These are phyloP conservation scores for Apaloderma vittatum DNA, from an alignment of 2,113 vertebrate genomes.

Conservation along the genomic window DNA sequence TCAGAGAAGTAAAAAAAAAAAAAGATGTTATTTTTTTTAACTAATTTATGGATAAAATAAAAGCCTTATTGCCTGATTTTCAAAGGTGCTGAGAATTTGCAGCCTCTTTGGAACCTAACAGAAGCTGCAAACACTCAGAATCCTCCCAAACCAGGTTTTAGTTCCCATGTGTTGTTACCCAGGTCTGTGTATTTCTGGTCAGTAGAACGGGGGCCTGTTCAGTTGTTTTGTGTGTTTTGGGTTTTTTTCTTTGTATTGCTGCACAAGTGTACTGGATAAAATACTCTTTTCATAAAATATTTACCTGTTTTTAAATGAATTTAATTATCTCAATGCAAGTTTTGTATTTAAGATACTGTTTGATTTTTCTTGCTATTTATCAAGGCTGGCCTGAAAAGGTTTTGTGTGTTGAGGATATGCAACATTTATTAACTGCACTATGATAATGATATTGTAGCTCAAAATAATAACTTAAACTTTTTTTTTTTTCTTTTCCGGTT, in stretches of 20 bases:
- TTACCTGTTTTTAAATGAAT: slow-evolving; percentile 83
- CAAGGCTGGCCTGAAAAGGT: slow-evolving; percentile 79
- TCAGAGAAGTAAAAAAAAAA: slow-evolving; percentile 54
- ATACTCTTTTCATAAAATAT: slow-evolving; percentile 76
- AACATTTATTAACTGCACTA: slow-evolving; percentile 83
- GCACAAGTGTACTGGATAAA: slow-evolving; percentile 80
- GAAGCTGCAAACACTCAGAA: neutral
- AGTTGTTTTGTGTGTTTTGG: slow-evolving; percentile 45
- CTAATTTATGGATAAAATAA: slow-evolving; percentile 66
- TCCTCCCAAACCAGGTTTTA: neutral
- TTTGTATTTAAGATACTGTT: slow-evolving; percentile 81
- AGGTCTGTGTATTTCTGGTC: slow-evolving; percentile 61
- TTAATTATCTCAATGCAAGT: slow-evolving; percentile 85
- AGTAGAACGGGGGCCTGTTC: slow-evolving; percentile 18
- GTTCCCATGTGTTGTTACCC: slow-evolving; percentile 17
- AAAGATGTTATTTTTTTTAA: neutral
- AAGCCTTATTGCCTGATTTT: slow-evolving; percentile 57
- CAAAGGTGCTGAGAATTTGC: slow-evolving; percentile 20
- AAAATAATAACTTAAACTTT: slow-evolving; percentile 77
- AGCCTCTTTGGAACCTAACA: neutral
- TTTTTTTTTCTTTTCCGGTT: neutral
- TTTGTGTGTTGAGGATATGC: slow-evolving; percentile 79
- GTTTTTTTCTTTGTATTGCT: slow-evolving; percentile 65
- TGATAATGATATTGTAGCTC: slow-evolving; percentile 74
- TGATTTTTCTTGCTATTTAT: slow-evolving; percentile 83